phyloP scores from a whole-genome alignment of 2,888 invertebrate genomes.

The Tenthredo distinguenda region DNA sequence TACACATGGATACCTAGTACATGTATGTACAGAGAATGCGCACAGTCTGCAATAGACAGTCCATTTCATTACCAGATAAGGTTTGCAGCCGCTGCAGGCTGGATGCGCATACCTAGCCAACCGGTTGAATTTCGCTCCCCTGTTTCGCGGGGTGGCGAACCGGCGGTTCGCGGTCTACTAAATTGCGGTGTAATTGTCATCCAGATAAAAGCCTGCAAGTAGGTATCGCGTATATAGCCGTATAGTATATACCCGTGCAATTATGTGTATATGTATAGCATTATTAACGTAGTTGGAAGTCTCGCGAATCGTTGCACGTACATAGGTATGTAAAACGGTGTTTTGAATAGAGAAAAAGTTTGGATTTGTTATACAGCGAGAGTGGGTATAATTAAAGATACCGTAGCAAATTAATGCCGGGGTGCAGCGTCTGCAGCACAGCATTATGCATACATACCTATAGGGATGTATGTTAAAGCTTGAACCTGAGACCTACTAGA shows the following conservation, averaged over 20 bases:
- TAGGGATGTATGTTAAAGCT: background rate
- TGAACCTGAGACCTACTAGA: background rate
- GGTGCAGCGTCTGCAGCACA: background rate
- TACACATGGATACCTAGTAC: background rate
- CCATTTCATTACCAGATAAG: constrained; percentile 33
- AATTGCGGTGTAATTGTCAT: constrained; percentile 45
- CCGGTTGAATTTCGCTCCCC: background rate
- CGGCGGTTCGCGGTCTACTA: constrained; percentile 30
- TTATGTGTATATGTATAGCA: background rate
- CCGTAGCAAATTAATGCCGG: background rate
- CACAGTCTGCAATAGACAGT: constrained; percentile 29
- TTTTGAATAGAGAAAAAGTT: background rate
- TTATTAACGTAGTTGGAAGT: background rate
- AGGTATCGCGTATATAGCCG: background rate
- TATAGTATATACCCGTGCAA: background rate
- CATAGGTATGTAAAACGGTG: background rate
- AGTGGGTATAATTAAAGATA: background rate
- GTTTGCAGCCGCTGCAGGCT: background rate
- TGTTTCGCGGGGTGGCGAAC: background rate
- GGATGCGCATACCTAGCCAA: background rate
- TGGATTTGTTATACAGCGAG: background rate
- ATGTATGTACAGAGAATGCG: background rate
- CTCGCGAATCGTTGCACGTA: background rate
- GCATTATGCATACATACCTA: background rate
- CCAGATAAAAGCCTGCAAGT: constrained; percentile 35